phyloP scores from a whole-genome alignment of 92 coral and sea anemone genomes.

The Umimayanthus kanabou region DNA sequence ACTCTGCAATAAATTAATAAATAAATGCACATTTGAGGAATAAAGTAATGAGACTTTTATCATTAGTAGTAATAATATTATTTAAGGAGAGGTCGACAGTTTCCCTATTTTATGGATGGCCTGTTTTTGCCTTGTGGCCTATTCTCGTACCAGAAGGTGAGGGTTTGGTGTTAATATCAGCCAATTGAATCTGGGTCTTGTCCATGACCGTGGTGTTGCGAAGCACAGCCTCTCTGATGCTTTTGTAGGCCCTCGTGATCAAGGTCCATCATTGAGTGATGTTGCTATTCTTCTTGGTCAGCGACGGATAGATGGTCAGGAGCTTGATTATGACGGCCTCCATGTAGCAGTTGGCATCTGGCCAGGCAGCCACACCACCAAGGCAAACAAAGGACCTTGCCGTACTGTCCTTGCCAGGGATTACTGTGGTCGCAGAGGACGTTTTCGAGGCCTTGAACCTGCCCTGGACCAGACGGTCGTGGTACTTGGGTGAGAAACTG shows the following conservation, averaged over 20 bases:
- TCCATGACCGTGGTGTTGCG: slow-evolving; percentile 35
- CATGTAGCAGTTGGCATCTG: slow-evolving; percentile 31
- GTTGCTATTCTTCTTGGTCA: slow-evolving; percentile 38
- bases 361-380: slow-evolving; percentile 26
- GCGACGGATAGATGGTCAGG: not conserved
- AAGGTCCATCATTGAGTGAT: slow-evolving; percentile 57
- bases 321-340: slow-evolving; percentile 19
- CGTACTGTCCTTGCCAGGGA: not conserved
- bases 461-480: too few species aligned
- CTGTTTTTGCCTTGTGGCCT: slow-evolving; percentile 38
- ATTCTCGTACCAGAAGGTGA: slow-evolving; percentile 35
- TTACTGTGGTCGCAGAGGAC: not conserved
- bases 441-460: not conserved
- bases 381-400: not conserved
- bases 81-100: slow-evolving; percentile 30
- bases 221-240: slow-evolving; percentile 43
- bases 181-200: slow-evolving; percentile 45
- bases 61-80: too few species aligned
- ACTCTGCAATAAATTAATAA: not conserved
- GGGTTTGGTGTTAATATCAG: slow-evolving; percentile 51
- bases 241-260: slow-evolving; percentile 37
- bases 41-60: not conserved
- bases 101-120: slow-evolving; percentile 5
- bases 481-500: too few species aligned
- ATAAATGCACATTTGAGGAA: not conserved